A percentile compares a stretch with the other conserved stretches of the same genome.
Evolutionary conservation across 1,140 invertebrate genomes (phyloP).

Genomic region (Drosophila kikkawai): DNA sequence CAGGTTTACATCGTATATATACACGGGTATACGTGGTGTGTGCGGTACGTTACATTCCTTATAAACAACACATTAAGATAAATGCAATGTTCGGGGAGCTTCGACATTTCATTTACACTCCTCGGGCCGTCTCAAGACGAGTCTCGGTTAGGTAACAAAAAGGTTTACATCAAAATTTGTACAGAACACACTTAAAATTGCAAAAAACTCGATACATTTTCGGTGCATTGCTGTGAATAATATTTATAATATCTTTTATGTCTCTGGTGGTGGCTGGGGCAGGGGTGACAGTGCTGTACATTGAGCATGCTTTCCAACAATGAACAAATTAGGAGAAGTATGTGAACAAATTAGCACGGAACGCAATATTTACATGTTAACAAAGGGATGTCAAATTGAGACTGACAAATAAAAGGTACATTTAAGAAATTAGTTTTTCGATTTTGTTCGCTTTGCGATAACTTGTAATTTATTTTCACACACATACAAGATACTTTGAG

Average conservation of each 20-base stretch:
- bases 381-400: conserved; percentile 43
- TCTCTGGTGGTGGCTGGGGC: conserved; percentile 10
- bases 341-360: conserved; percentile 38
- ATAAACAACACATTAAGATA: conserved; percentile 69
- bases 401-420: conserved; percentile 51
- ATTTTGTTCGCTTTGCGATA: conserved; percentile 38
- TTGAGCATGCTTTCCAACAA: conserved; percentile 69
- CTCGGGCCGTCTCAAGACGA: conserved; percentile 45
- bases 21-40: conserved; percentile 57
- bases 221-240: conserved; percentile 58
- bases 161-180: conserved; percentile 62
- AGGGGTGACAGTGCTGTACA: conserved; percentile 68
- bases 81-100: conserved; percentile 54
- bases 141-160: conserved; percentile 29
- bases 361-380: conserved; percentile 71
- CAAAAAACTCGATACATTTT: conserved; percentile 51
- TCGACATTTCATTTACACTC: conserved; percentile 51
- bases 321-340: conserved; percentile 32
- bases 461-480: conserved; percentile 81
- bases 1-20: conserved; percentile 52
- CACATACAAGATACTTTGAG: conserved; percentile 85
- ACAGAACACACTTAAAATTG: conserved; percentile 65
- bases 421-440: conserved; percentile 44
- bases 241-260: conserved; percentile 21
- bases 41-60: conserved; percentile 67